Conservation (phyloP, 2,888 invertebrate species). For the Drosophila mulleri region DNA sequence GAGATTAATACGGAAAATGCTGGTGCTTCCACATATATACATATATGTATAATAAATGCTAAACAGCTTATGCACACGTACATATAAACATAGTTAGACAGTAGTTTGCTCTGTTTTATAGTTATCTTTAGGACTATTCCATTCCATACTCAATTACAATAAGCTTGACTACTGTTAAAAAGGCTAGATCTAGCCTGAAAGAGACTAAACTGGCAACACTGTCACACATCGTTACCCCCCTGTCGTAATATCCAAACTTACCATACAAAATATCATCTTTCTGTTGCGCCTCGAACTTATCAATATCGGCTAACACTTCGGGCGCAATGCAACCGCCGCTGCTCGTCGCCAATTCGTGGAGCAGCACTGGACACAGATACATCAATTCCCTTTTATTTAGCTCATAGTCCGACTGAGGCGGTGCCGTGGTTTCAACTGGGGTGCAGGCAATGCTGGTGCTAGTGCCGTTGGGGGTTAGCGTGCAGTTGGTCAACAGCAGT, state of each 20-base stretch:
- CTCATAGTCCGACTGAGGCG: constrained; percentile 51
- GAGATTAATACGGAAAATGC: too few species aligned
- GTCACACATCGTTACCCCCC: neutral
- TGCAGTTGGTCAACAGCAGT: constrained; percentile 55
- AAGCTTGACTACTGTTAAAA: too few species aligned
- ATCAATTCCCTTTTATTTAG: constrained; percentile 78
- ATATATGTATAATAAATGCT: too few species aligned
- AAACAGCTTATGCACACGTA: too few species aligned
- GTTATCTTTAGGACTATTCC: too few species aligned
- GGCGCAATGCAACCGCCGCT: constrained; percentile 87
- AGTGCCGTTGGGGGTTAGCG: constrained; percentile 37
- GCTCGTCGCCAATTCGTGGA: constrained; percentile 88
- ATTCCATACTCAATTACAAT: too few species aligned
- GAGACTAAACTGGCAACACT: too few species aligned
- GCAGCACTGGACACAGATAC: constrained; percentile 88
- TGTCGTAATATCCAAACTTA: neutral
- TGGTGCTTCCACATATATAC: too few species aligned
- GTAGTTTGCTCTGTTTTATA: too few species aligned
- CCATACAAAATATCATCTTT: constrained; percentile 47
- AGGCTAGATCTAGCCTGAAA: too few species aligned
- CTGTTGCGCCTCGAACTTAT: constrained; percentile 50
- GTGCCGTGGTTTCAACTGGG: constrained; percentile 24
- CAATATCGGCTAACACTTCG: constrained; percentile 70
- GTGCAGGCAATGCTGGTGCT: constrained; percentile 48
- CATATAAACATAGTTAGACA: too few species aligned